Percentiles rank a stretch among this genome's conserved stretches.
These are phyloP conservation scores for Aurelia aurita complex sp. Pacific DNA, from an alignment of 30 jellyfish, hydroid and myxozoan species.

Conservation along the genomic window DNA sequence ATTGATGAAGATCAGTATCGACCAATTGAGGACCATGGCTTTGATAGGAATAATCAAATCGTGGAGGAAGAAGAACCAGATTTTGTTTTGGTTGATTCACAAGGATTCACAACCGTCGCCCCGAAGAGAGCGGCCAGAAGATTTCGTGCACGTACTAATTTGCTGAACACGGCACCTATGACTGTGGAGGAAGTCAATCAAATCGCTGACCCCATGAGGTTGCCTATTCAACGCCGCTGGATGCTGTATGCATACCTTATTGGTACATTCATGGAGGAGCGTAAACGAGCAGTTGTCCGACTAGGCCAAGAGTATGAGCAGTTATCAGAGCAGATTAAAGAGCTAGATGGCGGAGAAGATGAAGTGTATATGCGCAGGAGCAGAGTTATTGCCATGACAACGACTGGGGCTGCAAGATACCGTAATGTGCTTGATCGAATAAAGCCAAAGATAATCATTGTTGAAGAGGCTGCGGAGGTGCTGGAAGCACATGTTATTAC, in stretches of 20 bases:
- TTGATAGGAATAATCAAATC: not conserved
- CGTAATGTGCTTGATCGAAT: conserved; percentile 54
- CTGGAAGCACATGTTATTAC: conserved; percentile 93
- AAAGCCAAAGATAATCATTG: conserved; percentile 70
- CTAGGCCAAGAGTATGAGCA: conserved; percentile 55
- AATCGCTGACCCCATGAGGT: conserved; percentile 63
- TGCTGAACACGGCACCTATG: conserved; percentile 50
- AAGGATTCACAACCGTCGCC: conserved; percentile 56
- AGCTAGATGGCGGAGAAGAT: conserved; percentile 58
- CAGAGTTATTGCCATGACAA: conserved; percentile 87
- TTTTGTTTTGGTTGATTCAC: conserved; percentile 55
- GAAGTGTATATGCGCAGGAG: conserved; percentile 42
- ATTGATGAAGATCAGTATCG: conserved; percentile 32
- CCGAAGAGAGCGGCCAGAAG: conserved; percentile 51
- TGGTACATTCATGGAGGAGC: not conserved
- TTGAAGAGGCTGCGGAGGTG: conserved; percentile 98
- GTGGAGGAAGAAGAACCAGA: conserved; percentile 20
- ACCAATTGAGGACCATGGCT: conserved; percentile 14
- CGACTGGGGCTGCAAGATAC: conserved; percentile 86
- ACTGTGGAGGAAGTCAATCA: conserved; percentile 46
- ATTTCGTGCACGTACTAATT: conserved; percentile 20
- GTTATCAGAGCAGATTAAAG: conserved; percentile 52
- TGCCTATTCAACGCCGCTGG: conserved; percentile 69
- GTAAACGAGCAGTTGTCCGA: conserved; percentile 4
- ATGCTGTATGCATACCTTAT: conserved; percentile 63